A percentile compares a stretch with the other conserved stretches of the same genome.
These are phyloP conservation scores for Ara ararauna DNA, from an alignment of 2,797 vertebrate species.

Conservation along the genomic window DNA sequence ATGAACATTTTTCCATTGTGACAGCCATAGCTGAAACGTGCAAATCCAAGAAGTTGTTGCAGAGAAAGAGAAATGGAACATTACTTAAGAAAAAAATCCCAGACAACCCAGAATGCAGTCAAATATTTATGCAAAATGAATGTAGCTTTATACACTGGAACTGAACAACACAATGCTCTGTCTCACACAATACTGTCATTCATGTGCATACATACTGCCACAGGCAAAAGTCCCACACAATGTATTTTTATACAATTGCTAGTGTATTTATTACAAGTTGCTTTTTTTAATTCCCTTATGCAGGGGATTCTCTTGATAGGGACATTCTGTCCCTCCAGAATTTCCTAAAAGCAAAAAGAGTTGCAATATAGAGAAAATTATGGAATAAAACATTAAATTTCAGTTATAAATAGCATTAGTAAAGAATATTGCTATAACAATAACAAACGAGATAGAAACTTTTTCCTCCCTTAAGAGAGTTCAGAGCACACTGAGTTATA, in stretches of 20 bases:
- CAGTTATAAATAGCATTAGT: constrained; percentile 25
- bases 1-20: background rate
- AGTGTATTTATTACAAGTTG: constrained; percentile 66
- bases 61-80: constrained; percentile 31
- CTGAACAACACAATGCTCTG: constrained; percentile 62
- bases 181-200: constrained; percentile 74
- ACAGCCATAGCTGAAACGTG: background rate
- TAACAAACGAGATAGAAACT: constrained; percentile 32
- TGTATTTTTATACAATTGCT: constrained; percentile 68
- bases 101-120: constrained; percentile 61
- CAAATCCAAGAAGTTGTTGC: constrained; percentile 13
- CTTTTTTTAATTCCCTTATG: constrained; percentile 30
- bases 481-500: background rate
- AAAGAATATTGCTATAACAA: constrained; percentile 10
- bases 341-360: constrained; percentile 25
- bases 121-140: constrained; percentile 73
- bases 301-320: constrained; percentile 57
- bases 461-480: constrained; percentile 24
- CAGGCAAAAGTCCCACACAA: constrained; percentile 67
- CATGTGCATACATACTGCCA: constrained; percentile 59
- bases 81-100: constrained; percentile 12
- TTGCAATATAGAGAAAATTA: background rate
- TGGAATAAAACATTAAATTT: constrained; percentile 22
- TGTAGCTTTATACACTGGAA: constrained; percentile 58
- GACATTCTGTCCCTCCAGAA: constrained; percentile 32